Percentiles rank a stretch among this genome's conserved stretches.
Evolutionary conservation across 1,140 invertebrate genomes (phyloP).

Genomic region (Periplaneta americana): DNA sequence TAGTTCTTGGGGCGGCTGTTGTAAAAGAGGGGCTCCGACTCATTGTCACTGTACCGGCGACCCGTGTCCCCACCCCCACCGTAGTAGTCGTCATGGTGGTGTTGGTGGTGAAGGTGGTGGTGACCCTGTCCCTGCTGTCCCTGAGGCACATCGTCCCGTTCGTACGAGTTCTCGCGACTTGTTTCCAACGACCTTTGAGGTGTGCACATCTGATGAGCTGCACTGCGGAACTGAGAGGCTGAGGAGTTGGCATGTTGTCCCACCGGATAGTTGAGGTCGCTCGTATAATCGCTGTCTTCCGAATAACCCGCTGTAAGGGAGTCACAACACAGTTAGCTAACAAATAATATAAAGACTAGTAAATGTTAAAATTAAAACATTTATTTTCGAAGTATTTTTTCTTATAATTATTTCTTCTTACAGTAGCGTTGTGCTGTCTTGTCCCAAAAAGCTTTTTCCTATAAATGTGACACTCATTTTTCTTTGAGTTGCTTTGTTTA

Average conservation of each 20-base stretch:
- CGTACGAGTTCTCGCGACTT: slow-evolving; percentile 78
- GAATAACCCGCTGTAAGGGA: slow-evolving; percentile 79
- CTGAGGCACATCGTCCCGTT: slow-evolving; percentile 56
- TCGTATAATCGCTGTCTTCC: slow-evolving; percentile 95
- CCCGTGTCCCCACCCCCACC: background rate
- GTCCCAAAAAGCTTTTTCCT: no score
- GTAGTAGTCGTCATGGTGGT: no score
- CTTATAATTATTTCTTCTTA: no score
- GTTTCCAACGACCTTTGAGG: slow-evolving; percentile 74
- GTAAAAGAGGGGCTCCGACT: slow-evolving; percentile 76
- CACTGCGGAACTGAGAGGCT: slow-evolving; percentile 73
- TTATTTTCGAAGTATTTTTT: no score
- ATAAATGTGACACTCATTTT: no score
- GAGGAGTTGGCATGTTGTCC: slow-evolving; percentile 81
- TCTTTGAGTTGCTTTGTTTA: no score
- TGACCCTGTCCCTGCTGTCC: slow-evolving; percentile 18
- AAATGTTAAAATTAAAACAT: no score
- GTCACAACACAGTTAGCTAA: background rate
- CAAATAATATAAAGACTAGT: no score
- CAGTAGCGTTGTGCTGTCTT: no score
- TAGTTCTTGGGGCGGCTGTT: slow-evolving; percentile 74
- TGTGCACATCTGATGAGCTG: slow-evolving; percentile 69
- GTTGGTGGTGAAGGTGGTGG: slow-evolving; percentile 20
- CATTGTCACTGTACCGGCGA: slow-evolving; percentile 26
- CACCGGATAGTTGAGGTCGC: slow-evolving; percentile 92